Evolutionary conservation across 2,888 invertebrate genomes (phyloP), one percentile per base, ranked within the genome.

Genomic region (Ichneumoninae sp.): DNA sequence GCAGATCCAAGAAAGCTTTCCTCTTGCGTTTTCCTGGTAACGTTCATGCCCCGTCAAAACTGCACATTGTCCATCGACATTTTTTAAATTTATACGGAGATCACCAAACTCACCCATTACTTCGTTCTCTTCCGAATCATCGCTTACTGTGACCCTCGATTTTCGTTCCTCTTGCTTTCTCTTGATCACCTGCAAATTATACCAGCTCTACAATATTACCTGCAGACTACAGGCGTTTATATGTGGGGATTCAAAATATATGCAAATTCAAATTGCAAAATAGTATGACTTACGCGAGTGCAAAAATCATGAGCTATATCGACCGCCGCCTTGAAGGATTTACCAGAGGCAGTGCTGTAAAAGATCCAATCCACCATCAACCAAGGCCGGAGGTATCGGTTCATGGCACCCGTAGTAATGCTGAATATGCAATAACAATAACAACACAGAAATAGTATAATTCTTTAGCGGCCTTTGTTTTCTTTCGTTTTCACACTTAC

Each of bases 1-100:
- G 91, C 54, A 96, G 93, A 93, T 97, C 97, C 89, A 97, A 93
- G 89, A 97, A 96, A 0, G 96, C 96, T 89, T 95, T 95, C 89
- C 95, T 95, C 85, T 95, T 96, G 88, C 95, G 96, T 13, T 94
- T 94, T 40, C 95, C 96, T 81, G 65, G n/a, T 8, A 36, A 36
- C 8, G 8, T 33, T 33, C 6, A 33, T 0, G 5, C 33, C 33
- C 6, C 22, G 7, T 54, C 1, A 22, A 54, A 54, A 74, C 36
- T 40, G 70, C 19, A 52, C n/a, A 54, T 54, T 54, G 19, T 54
- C 6, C 50, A 57, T 73, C 13, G n/a, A 54, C 7, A 3, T 33
- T 3, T 19, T n/a, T 0, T 19, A 0, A 1, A 52, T 52, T 19
- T 26, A 54, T 33, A 8, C 5, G 16, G 33, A 16, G 33, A 33